A percentile compares a stretch with the other conserved stretches of the same genome.
Evolutionary conservation across 1,140 invertebrate species (phyloP).

Genomic region (Leptopilina clavipes): DNA sequence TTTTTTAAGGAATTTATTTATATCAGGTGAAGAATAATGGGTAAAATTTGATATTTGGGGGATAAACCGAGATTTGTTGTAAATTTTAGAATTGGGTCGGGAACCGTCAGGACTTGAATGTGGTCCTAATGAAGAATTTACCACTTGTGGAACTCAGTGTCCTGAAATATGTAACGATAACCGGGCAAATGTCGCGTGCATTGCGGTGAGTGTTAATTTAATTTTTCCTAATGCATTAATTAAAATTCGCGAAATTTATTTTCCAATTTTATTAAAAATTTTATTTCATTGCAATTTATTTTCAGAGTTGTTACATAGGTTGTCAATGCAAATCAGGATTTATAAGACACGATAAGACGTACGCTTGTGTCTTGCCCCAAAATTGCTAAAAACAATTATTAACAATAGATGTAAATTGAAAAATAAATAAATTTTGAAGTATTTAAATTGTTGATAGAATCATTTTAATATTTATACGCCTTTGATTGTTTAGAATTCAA

Average conservation of each 20-base stretch:
- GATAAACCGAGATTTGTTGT: background rate
- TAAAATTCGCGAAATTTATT: too few species aligned
- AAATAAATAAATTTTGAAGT: background rate
- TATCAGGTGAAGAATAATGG: too few species aligned
- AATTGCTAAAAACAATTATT: background rate
- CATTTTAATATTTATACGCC: too few species aligned
- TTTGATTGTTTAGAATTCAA: too few species aligned
- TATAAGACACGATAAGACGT: background rate
- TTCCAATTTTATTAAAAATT: too few species aligned
- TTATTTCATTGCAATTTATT: background rate
- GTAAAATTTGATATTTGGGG: background rate
- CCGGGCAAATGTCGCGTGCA: background rate
- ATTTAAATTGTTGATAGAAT: background rate
- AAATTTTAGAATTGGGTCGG: background rate
- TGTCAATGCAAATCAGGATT: conserved; percentile 18
- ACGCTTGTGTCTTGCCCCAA: background rate
- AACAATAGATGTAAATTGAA: background rate
- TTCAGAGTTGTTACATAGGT: conserved; percentile 10
- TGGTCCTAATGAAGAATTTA: conserved; percentile 18
- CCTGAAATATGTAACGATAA: conserved; percentile 20
- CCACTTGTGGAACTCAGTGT: background rate
- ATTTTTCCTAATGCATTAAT: too few species aligned
- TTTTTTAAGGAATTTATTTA: too few species aligned
- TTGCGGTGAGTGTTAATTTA: background rate
- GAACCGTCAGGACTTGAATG: background rate